Base-by-base conservation (phyloP, 2,797 vertebrate genomes). In the Brotula barbata region DNA sequence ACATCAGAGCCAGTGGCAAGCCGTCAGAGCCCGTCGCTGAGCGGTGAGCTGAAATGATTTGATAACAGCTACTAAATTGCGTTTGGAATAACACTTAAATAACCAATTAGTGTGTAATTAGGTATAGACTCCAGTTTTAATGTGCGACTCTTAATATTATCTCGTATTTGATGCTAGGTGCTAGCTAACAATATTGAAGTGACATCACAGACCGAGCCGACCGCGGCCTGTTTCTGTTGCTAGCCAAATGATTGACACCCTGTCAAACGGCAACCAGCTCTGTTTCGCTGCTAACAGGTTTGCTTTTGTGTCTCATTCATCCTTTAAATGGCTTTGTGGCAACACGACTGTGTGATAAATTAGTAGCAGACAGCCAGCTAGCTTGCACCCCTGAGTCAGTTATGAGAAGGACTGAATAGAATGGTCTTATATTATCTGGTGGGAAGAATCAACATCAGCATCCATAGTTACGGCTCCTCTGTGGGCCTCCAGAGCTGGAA, bases 31-130 rank as follows among this genome's bases (percentile, higher is more conserved):
- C 81, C 68, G 68, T 77, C 84, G 55, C 73, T 43, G 59, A 81
- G 70, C 78, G 72, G 77, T 81, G 85, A 91, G 90, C 57, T 25
- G 71, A 64, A 51, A 54, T 8, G 1, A 56, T 49, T 58, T 9
- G 7, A 17, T 58, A 22, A 22, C 28, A 4, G 0, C 6, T 13
- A 3, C 53, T 1, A 28, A n/a, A 7, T 2, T 11, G 0, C 16
- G 16, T 56, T 40, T 6, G 1, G 3, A 9, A 42, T 1, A 15
- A 15, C 9, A 10, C 9, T 7, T 3, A 25, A 9, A 13, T 1
- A 1, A 6, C 15, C 0, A 4, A 14, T 5, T 1, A 0, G 2
- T 22, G 12, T 3, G 11, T 0, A 3, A 6, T 25, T 11, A 0
- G 0, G 1, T 39, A 1, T 28, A 28, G 7, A 22, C 20, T 40